These are phyloP conservation scores for Macaca mulatta DNA, from an alignment of 2,113 vertebrate genomes.

Conservation along the genomic window DNA sequence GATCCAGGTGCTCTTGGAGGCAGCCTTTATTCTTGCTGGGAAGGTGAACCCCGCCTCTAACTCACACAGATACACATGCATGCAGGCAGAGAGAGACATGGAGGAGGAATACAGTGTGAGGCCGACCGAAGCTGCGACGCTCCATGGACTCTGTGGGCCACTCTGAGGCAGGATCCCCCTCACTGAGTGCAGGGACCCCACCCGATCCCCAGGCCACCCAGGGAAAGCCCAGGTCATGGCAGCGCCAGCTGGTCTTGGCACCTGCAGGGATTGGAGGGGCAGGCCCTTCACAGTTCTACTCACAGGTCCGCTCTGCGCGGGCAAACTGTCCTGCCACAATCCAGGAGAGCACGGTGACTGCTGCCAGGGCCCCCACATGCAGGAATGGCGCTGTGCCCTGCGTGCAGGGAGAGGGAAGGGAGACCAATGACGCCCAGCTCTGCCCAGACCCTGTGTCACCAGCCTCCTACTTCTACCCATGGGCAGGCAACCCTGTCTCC, in stretches of 20 bases:
- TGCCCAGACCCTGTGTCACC: background rate
- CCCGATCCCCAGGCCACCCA: background rate
- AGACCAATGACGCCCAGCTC: background rate
- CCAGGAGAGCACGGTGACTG: slow-evolving; percentile 92
- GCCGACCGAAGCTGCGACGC: background rate
- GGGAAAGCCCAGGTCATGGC: background rate
- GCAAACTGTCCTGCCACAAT: slow-evolving; percentile 94
- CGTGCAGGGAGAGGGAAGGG: background rate
- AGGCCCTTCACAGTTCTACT: slow-evolving; percentile 67
- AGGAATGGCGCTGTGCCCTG: slow-evolving; percentile 97
- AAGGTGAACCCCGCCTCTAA: background rate
- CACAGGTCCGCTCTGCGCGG: slow-evolving; percentile 91
- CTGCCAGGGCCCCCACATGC: slow-evolving; percentile 93
- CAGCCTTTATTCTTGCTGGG: background rate
- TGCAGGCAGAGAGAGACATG: background rate
- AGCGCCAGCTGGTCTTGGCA: background rate
- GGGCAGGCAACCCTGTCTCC: background rate
- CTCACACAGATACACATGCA: background rate
- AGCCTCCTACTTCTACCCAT: background rate
- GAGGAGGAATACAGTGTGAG: background rate
- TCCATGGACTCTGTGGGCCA: background rate
- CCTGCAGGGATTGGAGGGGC: rapidly evolving
- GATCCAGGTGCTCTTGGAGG: background rate
- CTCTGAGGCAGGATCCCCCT: background rate
- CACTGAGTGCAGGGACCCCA: rapidly evolving